These are phyloP conservation scores for Drosophila asahinai DNA, from an alignment of 1,140 invertebrate species.

Conservation along the genomic window DNA sequence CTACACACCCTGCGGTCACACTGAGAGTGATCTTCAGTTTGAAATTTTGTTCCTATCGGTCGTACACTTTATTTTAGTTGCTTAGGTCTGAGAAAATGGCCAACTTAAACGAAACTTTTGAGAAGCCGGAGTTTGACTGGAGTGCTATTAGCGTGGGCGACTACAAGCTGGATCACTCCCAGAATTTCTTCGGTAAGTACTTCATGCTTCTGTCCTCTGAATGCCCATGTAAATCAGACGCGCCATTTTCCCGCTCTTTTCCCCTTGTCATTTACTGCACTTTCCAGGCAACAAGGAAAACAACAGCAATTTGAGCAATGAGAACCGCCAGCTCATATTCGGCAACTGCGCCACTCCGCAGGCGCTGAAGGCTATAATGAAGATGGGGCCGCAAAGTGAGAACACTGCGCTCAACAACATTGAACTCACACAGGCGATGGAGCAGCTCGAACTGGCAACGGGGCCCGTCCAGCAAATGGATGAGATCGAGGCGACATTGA, in stretches of 20 bases:
- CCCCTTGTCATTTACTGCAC: not conserved
- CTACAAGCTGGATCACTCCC: constrained; percentile 53
- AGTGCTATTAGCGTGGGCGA: constrained; percentile 53
- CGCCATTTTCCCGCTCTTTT: constrained; percentile 47
- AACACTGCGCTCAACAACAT: too few relatives aligned
- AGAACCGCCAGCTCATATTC: not conserved
- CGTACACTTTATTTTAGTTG: not conserved
- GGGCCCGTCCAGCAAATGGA: too few relatives aligned
- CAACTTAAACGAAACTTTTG: constrained; percentile 1
- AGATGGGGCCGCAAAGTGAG: not conserved
- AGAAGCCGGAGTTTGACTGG: constrained; percentile 52
- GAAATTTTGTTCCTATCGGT: not conserved
- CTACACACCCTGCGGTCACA: not conserved
- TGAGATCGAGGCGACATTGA: too few relatives aligned
- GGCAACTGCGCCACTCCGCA: constrained; percentile 4
- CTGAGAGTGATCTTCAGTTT: constrained; percentile 1
- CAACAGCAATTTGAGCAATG: constrained; percentile 23
- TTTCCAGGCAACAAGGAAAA: constrained; percentile 45
- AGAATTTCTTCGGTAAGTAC: constrained; percentile 59
- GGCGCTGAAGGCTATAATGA: not conserved
- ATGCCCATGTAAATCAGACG: constrained; percentile 22
- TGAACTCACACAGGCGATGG: too few relatives aligned
- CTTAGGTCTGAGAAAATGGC: constrained; percentile 25
- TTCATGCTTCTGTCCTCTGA: not conserved
- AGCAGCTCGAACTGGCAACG: not conserved